Evolutionary conservation across 2,888 invertebrate species (phyloP), one percentile per base, ranked within the genome.

Genomic region (Mycalesis mineus): DNA sequence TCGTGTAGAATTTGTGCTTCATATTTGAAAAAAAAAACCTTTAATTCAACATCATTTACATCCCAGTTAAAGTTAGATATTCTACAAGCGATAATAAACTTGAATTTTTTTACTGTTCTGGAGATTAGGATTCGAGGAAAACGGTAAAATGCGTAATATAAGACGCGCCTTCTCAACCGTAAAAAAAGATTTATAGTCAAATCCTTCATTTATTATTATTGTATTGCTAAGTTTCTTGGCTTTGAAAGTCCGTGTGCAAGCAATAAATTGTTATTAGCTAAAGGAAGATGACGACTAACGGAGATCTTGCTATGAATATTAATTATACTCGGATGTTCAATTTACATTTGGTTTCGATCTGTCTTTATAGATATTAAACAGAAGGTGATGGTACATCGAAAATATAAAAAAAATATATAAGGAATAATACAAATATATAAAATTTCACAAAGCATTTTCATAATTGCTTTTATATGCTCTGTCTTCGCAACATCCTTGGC

Each of bases 191-290:
- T 42, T 42, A 22, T 28, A 42, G 28, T 22, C 6, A 42, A 42
- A 42, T 42, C 42, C 42, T 22, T 42, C 42, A 42, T 42, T 42
- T 22, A 7, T 42, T 9, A 7, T 42, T n/a, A 22, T 42, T 22
- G n/a, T 42, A 28, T 28, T 14, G 42, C 22, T 42, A 42, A 22
- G 22, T 42, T 42, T 42, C 42, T 22, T 22, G 22, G 13, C 28
- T 42, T 42, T 42, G 42, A 42, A n/a, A n/a, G 42, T 28, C 28
- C n/a, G 42, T 22, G 42, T n/a, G 22, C 42, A 42, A 42, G 42
- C 42, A 42, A 42, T 28, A 42, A 42, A 42, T 42, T 42, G 42
- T 42, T 42, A 42, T 22, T 28, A 42, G 39, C 14, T 7, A 14
- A n/a, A 4, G 5, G 14, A 4, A 9, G 36, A 4, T 36, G 36